Evolutionary conservation across 2,888 invertebrate genomes (phyloP), one percentile per base, ranked within the genome.

Genomic region (Allophyes oxyacanthae): DNA sequence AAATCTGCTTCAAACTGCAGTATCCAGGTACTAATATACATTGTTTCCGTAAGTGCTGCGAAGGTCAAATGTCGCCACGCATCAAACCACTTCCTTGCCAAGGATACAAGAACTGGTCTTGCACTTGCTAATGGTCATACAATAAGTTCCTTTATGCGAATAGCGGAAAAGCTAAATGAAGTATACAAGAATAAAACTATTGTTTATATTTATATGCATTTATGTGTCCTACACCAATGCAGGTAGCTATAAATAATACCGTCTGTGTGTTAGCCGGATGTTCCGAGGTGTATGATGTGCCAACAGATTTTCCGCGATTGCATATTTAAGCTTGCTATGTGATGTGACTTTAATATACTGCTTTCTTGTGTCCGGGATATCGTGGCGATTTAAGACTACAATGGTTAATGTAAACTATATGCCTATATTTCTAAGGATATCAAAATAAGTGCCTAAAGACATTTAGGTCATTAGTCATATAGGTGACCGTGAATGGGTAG

Each of bases 251-350:
- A 68, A 74, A 71, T 75, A 56, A 62, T 48, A 6, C 43, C 52
- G 26, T 28, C 25, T 33, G 32, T 55, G 43, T 56, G 65, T 42
- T 51, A 69, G 38, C 74, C 72, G 79, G 79, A 84, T 81, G 68
- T 79, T 61, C 60, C 55, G 44, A 64, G 63, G 70, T 75, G 75
- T 56, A 53, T 26, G 37, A 57, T 48, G 66, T 82, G 84, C 81
- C 79, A 81, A 81, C 69, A 71, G 72, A 82, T 83, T 28, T 6
- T 72, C 80, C 72, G 64, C 68, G 62, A 78, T 82, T 60, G 70
- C 62, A 80, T 81, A 71, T 64, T 63, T 61, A 69, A 71, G 32
- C 11, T 44, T 56, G 37, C 48, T 20, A 20, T 20, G 38, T 25
- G 14, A 30, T 60, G 28, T 53, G 64, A 43, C 37, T 40, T 52